phyloP scores from a whole-genome alignment of 2,797 vertebrate species.

The Antrozous pallidus region DNA sequence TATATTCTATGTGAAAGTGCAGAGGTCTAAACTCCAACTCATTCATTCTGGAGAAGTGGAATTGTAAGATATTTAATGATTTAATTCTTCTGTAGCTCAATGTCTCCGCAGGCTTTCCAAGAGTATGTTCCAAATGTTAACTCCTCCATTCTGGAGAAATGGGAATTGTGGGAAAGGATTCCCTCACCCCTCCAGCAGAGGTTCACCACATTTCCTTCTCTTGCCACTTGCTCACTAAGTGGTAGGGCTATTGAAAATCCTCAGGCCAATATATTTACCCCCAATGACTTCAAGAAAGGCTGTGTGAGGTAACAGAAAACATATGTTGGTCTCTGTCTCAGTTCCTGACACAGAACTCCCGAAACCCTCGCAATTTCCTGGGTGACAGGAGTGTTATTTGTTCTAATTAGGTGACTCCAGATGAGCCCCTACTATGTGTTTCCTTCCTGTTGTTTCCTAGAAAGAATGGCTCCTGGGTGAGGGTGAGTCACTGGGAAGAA shows the following conservation, averaged over 20 bases:
- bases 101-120: not conserved
- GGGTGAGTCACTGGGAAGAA: not conserved
- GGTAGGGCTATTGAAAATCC: not conserved
- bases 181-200: not conserved
- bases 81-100: not conserved
- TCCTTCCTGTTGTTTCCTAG: not conserved
- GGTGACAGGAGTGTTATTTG: not conserved
- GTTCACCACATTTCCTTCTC: not conserved
- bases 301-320: not conserved
- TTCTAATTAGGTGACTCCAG: not conserved
- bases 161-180: not conserved
- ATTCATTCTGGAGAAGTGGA: not conserved
- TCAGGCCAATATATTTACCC: not conserved
- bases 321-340: not conserved
- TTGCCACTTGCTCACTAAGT: not conserved
- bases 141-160: slow-evolving; percentile 26
- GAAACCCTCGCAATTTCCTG: not conserved
- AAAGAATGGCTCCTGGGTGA: not conserved
- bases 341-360: not conserved
- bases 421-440: not conserved
- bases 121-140: not conserved
- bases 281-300: not conserved
- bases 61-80: not conserved
- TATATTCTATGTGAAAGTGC: not conserved
- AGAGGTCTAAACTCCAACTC: not conserved